Base-by-base conservation (phyloP, 2,888 invertebrate species). In the Miltochrista miniata region DNA sequence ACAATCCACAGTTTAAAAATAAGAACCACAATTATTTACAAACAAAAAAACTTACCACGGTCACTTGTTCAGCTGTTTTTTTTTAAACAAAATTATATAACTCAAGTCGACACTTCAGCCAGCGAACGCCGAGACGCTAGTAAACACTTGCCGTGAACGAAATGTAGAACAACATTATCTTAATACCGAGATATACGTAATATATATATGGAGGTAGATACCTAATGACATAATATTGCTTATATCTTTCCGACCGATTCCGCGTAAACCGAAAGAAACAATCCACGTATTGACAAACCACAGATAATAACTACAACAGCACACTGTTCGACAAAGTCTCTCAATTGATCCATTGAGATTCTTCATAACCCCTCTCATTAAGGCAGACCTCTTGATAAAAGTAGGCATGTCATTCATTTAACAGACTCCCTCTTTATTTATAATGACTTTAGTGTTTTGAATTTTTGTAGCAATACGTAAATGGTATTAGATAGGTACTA, bases 261-360 rank as follows among this genome's bases (percentile, higher is more conserved):
- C 13, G 36, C 30, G n/a, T 45, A 37, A 12, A 38, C 10, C n/a
- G 3, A 24, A 24, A 24, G 18, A 24, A 35, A 47, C 39, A 29
- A 13, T 15, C 33, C 34, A 24, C 12, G 15, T 18, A 42, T 42
- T 42, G 42, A 40, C 13, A 29, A 29, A 12, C 39, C 29, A 30
- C 29, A 29, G 40, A 33, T 42, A 42, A 42, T n/a, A 33, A 15
- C 33, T n/a, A 9, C n/a, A 42, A 18, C 42, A 42, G 33, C 15
- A 1, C 42, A 33, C 15, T 42, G 18, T 33, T 42, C 4, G 42
- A 42, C 42, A 33, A 42, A 24, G 24, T 39, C 38, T n/a, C 18
- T 39, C n/a, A 39, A 24, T 39, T 18, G 24, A n/a, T 2, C 38
- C 18, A 24, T n/a, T 7, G 24, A 24, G 38, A 39, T 38, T 18